Evolutionary conservation across 2,888 invertebrate species (phyloP), one percentile per base, ranked within the genome.

Genomic region (Rosalia funebris): DNA sequence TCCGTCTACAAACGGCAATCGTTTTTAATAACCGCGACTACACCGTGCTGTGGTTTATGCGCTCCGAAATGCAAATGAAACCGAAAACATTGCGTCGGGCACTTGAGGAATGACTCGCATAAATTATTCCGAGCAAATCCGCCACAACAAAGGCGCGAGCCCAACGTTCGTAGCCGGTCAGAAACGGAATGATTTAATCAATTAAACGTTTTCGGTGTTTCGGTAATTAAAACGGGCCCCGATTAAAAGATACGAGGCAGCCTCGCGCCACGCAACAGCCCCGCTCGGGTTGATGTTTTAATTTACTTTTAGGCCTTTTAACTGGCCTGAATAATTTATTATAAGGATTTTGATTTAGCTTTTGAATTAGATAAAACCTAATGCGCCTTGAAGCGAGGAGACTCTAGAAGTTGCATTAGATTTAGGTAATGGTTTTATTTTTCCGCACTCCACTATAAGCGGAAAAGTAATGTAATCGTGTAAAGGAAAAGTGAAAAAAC

Each of bases 181-280:
- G 48, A 34, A 36, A 36, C 14, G 7, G 50, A 41, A 50, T 39
- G 50, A 50, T 50, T 50, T 50, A 50, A 50, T 50, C 39, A 50
- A 15, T 39, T 39, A 50, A 14, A 50, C 12, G 50, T 19, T 39
- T 39, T 39, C 25, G 12, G 50, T 20, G 12, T 17, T 39, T 14
- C 37, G 9, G 32, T 46, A 46, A 46, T 46, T 46, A 46, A 46
- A 46, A 32, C 25, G 32, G 46, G 32, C 15, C 20, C 12, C 44
- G 44, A 44, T 44, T 44, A 44, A 44, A 44, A 20, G 44, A 48
- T 17, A 19, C 16, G 36, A 17, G 16, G 37, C 36, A 16, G 19
- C 47, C n/a, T n/a, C n/a, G n/a, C n/a, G n/a, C n/a, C 17, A 36
- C 17, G 17, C 11, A 32, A 11, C 14, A 16, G 14, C 34, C 36